Evolutionary conservation across 2,113 vertebrate species (phyloP), one percentile per base, ranked within the genome.

Genomic region (Podarcis cretensis): DNA sequence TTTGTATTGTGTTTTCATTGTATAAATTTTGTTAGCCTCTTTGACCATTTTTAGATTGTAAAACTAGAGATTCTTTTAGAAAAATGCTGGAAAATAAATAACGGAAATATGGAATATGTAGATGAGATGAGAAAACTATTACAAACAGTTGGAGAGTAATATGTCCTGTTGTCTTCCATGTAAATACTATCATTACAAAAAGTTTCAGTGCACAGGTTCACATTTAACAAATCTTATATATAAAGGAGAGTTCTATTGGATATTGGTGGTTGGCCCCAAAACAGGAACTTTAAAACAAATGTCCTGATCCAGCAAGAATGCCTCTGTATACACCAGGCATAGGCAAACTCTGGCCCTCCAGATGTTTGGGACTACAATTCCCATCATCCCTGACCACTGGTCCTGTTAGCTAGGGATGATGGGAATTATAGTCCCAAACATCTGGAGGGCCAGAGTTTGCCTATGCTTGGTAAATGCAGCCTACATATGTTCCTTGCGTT

Each of bases 221-320:
- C 77, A 91, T 83, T 90, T 25, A 94, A 92, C 92, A 95, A 92
- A 90, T 89, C 37, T 57, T 83, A 78, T 48, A 14, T 90, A 48
- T 18, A 57, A 74, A 32, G 35, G 30, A 35, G 30, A 4, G 12
- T 40, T 73, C 43, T 73, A 35, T 78, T 77, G 16, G 35, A 81
- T 83, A 25, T 66, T 66, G 37, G 23, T 68, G 35, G 40, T n/a
- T 86, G 40, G 25, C 27, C 76, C 14, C 71, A 78, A 78, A 40
- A 65, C 14, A 77, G 14, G 35, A 68, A 16, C 21, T 43, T 66
- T 66, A 25, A 48, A 78, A 69, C 21, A 86, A 65, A 68, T 8
- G 20, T 18, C n/a, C 21, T 18, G 3, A 76, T 66, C 43, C 2
- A 4, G 40, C 20, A 78, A 77, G 37, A 65, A 8, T 57, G 2